Base-by-base conservation (phyloP, 2,113 vertebrate species). In the Dendrocopos noguchii region DNA sequence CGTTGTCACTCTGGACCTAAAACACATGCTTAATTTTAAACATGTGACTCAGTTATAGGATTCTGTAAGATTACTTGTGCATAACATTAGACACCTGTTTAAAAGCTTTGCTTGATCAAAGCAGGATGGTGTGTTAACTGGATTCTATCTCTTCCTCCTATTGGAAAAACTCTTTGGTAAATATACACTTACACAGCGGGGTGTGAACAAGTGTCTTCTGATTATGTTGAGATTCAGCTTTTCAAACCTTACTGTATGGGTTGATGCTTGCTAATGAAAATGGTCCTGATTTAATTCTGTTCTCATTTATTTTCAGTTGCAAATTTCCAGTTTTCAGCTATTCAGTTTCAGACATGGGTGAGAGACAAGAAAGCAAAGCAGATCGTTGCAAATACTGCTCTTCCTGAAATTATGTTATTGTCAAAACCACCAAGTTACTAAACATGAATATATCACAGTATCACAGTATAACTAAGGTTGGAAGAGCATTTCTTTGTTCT, bases 41-140 rank as follows among this genome's bases (percentile, higher is more conserved):
- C 91, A 81, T 94, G 84, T 96, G 93, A 94, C 95, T 93, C 0
- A 7, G 87, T 87, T 93, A 88, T 63, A 68, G 82, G 86, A 93
- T 85, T 96, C 90, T 83, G 42, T 52, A 80, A 94, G 70, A 94
- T 92, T 93, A 72, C 79, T 94, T 92, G 65, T 65, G 72, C 93
- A 90, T 92, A 94, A 94, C 71, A 64, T 82, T 83, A 92, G 80
- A 91, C 93, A 95, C 84, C 92, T 92, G 91, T 92, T 95, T 85
- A 87, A 91, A 84, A 53, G 70, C 57, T 94, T 57, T 57, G 57
- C 76, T 87, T 82, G 91, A 95, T 94, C 94, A 96, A 95, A 94
- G 93, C 64, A 83, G 87, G 72, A 90, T 44, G 91, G 73, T 3
- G 0, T 5, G 2, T 91, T 75, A 92, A 92, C 75, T 85, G 65